Evolutionary conservation across 2,797 vertebrate genomes (phyloP).

Genomic region (Poeciliopsis paucimaculata): DNA sequence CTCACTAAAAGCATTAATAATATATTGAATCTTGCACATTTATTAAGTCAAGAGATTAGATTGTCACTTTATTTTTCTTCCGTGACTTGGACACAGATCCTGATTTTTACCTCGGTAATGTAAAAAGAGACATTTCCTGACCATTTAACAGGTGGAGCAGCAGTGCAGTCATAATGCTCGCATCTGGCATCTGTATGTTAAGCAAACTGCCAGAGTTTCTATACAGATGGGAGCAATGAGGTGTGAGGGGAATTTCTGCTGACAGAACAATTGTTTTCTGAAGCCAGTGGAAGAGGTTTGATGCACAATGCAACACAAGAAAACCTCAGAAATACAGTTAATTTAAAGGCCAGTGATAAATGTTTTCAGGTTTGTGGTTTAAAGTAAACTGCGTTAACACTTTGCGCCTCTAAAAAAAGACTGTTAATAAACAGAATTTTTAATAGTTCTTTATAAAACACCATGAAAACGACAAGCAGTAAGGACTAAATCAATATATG

Average conservation of each 20-base stretch:
- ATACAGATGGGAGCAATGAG: slow-evolving; percentile 72
- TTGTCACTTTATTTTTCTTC: neutral
- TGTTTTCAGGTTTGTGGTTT: neutral
- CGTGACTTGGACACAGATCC: neutral
- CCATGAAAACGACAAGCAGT: neutral
- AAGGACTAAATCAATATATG: neutral
- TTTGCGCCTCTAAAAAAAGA: neutral
- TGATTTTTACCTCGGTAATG: neutral
- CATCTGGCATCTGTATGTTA: slow-evolving; percentile 64
- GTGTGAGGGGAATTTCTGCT: slow-evolving; percentile 61
- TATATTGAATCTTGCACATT: neutral
- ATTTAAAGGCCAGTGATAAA: neutral
- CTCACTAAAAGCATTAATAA: slow-evolving; percentile 19
- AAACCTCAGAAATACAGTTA: neutral
- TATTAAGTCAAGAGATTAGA: neutral
- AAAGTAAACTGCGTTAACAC: neutral
- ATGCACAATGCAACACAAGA: slow-evolving; percentile 6
- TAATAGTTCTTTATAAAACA: neutral
- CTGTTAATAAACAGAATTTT: neutral
- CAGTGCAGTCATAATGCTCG: slow-evolving; percentile 54
- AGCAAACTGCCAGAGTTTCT: slow-evolving; percentile 58
- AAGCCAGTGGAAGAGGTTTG: slow-evolving; percentile 3
- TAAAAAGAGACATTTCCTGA: slow-evolving; percentile 13
- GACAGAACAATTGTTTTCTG: slow-evolving; percentile 48
- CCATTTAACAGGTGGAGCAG: slow-evolving; percentile 58